These are phyloP conservation scores for Strongylocentrotus purpuratus DNA, from an alignment of 35 echinoderm and acorn worm genomes.

Conservation along the genomic window DNA sequence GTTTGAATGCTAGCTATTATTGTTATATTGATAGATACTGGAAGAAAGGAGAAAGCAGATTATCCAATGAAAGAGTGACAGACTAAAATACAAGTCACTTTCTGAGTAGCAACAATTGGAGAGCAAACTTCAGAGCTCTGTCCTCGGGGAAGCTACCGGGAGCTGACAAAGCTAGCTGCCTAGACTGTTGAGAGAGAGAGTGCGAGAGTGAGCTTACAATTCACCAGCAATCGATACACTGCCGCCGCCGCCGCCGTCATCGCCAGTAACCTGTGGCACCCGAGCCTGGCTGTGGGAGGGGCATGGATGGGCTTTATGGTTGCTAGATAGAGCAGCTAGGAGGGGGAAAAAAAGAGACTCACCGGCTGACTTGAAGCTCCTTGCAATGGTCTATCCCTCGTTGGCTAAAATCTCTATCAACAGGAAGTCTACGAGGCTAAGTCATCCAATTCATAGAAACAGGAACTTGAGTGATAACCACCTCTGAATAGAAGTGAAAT, in stretches of 20 bases:
- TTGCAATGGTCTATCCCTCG: conserved; percentile 5
- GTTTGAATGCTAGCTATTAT: too few relatives aligned
- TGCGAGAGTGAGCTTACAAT: not conserved
- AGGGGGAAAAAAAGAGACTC: not conserved
- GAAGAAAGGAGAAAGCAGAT: not conserved
- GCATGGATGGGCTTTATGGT: not conserved
- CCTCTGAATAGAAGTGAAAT: not conserved
- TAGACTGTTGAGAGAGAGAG: not conserved
- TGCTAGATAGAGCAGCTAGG: not conserved
- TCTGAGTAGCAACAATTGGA: not conserved
- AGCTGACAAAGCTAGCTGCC: not conserved
- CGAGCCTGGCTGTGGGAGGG: not conserved
- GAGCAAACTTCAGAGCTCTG: not conserved
- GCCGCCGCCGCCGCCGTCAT: not conserved
- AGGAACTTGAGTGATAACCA: conserved; percentile 22
- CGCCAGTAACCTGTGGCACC: not conserved
- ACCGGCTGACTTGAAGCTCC: conserved; percentile 8
- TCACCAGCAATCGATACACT: not conserved
- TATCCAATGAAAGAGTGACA: not conserved
- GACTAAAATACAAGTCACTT: not conserved
- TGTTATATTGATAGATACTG: not conserved
- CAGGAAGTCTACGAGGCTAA: conserved; percentile 46
- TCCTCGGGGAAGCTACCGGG: not conserved
- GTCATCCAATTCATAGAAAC: conserved; percentile 47
- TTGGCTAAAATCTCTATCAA: not conserved